A percentile compares a stretch with the other conserved stretches of the same genome.
Evolutionary conservation across 1,140 invertebrate genomes (phyloP).

Genomic region (Scaptomyza hsui): DNA sequence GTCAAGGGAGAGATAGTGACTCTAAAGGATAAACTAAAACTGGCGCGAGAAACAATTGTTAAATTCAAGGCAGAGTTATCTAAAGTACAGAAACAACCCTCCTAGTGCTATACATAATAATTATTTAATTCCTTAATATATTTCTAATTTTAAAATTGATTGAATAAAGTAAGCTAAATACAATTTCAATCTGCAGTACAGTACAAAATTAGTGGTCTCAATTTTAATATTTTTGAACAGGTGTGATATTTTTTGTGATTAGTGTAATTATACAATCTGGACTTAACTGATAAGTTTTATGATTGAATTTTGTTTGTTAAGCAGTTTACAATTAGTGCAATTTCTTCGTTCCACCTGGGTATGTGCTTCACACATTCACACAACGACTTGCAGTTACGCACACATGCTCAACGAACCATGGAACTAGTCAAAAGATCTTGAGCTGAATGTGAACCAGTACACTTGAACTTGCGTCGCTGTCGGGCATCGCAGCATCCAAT

Average conservation of each 20-base stretch:
- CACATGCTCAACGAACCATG: slow-evolving; percentile 15
- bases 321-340: no score
- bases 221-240: no score
- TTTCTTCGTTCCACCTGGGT: not conserved
- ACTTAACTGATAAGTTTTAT: not conserved
- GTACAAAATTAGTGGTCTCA: no score
- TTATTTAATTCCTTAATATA: slow-evolving; percentile 11
- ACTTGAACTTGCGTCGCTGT: slow-evolving; percentile 57
- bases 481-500: slow-evolving; percentile 60
- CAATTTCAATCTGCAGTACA: no score
- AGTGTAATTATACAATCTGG: not conserved
- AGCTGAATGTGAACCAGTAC: slow-evolving; percentile 48
- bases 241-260: not conserved
- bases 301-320: no score
- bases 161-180: slow-evolving; percentile 13
- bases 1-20: slow-evolving; percentile 93
- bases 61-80: slow-evolving; percentile 95
- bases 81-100: slow-evolving; percentile 86
- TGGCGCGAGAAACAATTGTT: slow-evolving; percentile 94
- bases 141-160: slow-evolving; percentile 3
- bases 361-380: not conserved
- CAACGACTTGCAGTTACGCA: not conserved
- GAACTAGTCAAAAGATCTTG: slow-evolving; percentile 43
- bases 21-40: slow-evolving; percentile 94
- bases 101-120: slow-evolving; percentile 25